Evolutionary conservation across 2,888 invertebrate genomes (phyloP), one percentile per base, ranked within the genome.

Genomic region (Rotaria magnacalcarata): DNA sequence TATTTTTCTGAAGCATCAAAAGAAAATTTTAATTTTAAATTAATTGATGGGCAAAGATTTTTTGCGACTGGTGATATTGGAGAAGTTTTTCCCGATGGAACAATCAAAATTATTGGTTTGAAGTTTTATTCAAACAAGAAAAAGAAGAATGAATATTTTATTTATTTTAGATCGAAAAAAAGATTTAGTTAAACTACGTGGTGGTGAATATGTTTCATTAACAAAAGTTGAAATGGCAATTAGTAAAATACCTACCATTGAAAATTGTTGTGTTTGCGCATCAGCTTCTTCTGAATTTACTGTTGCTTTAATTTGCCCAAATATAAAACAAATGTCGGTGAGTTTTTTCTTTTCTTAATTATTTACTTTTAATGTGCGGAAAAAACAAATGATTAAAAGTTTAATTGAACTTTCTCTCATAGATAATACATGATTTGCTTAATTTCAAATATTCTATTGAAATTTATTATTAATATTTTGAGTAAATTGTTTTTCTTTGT

Each of bases 171-270:
- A 99, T 92, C 95, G 99, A 89, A 99, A 98, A 93, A 99, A 99
- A 92, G 99, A 99, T 92, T 93, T 99, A 88, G 96, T 99, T 75
- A 99, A 99, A 92, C 93, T 99, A 86, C 96, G 97, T 91, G 95
- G 96, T 52, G 99, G 99, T 88, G 99, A 99, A 92, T 99, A 99
- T 91, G 96, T 99, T 41, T 97, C 97, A 0, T 93, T 99, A 85
- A 97, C 96, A 88, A 97, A 96, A 92, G 96, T 97, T 74, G 99
- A 99, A 91, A 94, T 97, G 0, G 95, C 95, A 90, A 92, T 99
- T 89, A 96, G 97, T 91, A 96, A 97, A 16, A 96, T 95, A 89
- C 94, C 96, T 11, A 92, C 96, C 56, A 95, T 99, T 85, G 98
- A 99, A 91, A 98, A 98, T 92, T 95, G 98, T 90, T 99, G 98